A percentile compares a stretch with the other conserved stretches of the same genome.
phyloP scores from a whole-genome alignment of 2,113 vertebrate genomes.

The Picathartes gymnocephalus region DNA sequence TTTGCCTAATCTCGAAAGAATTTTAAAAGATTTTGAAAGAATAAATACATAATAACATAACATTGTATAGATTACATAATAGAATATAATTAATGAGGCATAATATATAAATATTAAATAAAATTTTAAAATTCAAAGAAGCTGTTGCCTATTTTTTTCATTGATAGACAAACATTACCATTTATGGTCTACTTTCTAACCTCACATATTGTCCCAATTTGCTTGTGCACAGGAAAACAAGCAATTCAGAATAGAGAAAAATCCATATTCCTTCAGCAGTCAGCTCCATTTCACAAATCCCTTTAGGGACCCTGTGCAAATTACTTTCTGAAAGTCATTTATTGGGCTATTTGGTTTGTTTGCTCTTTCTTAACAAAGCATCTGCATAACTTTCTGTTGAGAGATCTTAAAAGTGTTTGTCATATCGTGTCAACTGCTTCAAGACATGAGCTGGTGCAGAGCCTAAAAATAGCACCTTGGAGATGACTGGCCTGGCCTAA shows the following conservation, averaged over 20 bases:
- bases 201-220: neutral
- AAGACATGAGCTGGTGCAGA: neutral
- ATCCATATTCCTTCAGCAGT: neutral
- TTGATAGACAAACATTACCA: neutral
- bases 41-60: neutral
- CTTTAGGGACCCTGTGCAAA: neutral
- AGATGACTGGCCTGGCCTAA: neutral
- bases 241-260: neutral
- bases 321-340: neutral
- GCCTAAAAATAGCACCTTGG: neutral
- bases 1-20: neutral
- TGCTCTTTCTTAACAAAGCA: neutral
- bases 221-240: neutral
- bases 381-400: neutral
- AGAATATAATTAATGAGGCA: neutral
- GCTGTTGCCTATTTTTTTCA: neutral
- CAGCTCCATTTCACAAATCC: neutral
- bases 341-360: neutral
- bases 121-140: neutral
- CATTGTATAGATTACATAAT: too few relatives aligned
- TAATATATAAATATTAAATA: neutral
- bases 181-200: neutral
- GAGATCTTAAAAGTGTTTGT: conserved; percentile 23
- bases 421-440: neutral
- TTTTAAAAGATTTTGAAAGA: neutral